A percentile compares a stretch with the other conserved stretches of the same genome.
These are phyloP conservation scores for Uropetala carovei DNA, from an alignment of 2,888 invertebrate species.

Conservation along the genomic window DNA sequence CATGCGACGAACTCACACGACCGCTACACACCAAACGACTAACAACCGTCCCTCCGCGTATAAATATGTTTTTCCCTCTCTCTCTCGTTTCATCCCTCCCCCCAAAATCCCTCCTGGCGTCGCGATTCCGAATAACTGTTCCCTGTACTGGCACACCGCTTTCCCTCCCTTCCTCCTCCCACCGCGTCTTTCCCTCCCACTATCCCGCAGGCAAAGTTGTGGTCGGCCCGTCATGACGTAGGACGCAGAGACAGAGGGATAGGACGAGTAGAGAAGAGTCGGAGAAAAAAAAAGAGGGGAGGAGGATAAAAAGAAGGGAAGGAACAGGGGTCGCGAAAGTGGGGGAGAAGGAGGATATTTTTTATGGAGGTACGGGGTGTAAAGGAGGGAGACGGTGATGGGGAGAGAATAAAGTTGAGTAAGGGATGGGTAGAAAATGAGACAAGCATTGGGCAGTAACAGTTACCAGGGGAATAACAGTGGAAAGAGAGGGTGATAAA, in stretches of 20 bases:
- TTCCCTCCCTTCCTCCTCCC: neutral
- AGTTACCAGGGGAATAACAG: neutral
- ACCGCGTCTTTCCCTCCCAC: neutral
- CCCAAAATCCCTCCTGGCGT: neutral
- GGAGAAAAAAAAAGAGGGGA: neutral
- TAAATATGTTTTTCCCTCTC: constrained; percentile 49
- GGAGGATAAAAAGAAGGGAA: neutral
- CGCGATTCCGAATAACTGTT: too few relatives aligned
- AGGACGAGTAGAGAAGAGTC: neutral
- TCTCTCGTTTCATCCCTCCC: neutral
- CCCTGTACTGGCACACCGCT: neutral
- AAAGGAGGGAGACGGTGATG: neutral
- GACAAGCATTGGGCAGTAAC: neutral
- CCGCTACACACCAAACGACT: constrained; percentile 39
- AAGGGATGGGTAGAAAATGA: neutral
- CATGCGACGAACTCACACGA: constrained; percentile 55
- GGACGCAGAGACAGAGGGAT: neutral
- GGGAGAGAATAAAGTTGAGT: neutral
- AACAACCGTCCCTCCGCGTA: constrained; percentile 35
- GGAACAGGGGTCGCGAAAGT: too few relatives aligned
- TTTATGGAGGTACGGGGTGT: too few relatives aligned
- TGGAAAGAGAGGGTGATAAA: neutral
- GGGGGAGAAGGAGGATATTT: too few relatives aligned
- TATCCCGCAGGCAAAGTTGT: neutral
- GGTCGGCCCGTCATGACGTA: neutral